Conservation (phyloP, 2,113 vertebrate genomes). For the Cnemophilus loriae region DNA sequence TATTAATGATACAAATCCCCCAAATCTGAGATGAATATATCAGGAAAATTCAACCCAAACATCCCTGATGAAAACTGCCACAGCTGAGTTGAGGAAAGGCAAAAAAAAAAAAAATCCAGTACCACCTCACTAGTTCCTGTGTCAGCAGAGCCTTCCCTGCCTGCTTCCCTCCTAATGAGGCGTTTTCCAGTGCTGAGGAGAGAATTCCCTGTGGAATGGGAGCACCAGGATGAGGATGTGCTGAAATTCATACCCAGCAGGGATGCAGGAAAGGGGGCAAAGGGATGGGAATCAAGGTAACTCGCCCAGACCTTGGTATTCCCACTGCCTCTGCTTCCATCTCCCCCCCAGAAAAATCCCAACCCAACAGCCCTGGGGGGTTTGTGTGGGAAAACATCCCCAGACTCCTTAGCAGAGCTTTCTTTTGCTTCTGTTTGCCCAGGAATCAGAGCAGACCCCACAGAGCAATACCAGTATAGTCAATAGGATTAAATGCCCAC, state of each 20-base stretch:
- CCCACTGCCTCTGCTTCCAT: neutral
- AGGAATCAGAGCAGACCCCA: neutral
- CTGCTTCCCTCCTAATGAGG: slow-evolving; percentile 3
- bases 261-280: neutral
- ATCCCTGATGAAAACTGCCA: neutral
- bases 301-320: neutral
- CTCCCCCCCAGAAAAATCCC: neutral
- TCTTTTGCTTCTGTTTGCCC: neutral
- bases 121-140: neutral
- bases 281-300: neutral
- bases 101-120: neutral
- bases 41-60: neutral
- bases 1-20: neutral
- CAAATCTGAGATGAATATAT: neutral
- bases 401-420: neutral
- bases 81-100: neutral
- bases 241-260: neutral
- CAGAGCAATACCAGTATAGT: neutral
- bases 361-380: neutral
- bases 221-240: neutral
- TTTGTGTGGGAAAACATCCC: neutral
- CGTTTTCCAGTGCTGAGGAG: slow-evolving; percentile 16
- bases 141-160: neutral
- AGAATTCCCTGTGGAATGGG: neutral
- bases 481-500: neutral